Percentiles rank a stretch among this genome's conserved stretches.
Conservation (phyloP, 2,113 vertebrate genomes). For the Mirza zaza region DNA sequence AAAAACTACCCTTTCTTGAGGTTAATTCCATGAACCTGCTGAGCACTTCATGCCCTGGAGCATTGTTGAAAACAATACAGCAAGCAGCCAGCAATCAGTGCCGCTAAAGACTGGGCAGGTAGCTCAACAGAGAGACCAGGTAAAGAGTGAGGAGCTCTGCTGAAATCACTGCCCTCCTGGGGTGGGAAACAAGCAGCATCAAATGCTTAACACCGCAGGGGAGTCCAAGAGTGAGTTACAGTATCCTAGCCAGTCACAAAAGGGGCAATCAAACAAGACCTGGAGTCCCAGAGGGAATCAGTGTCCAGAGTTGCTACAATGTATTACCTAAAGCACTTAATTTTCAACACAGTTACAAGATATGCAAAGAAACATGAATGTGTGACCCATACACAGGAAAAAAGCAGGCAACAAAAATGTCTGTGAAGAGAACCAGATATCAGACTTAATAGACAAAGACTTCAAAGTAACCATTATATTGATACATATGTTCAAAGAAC, state of each 20-base stretch:
- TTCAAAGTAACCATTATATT: not conserved
- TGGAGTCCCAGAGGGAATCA: not conserved
- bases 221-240: not conserved
- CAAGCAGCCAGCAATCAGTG: not conserved
- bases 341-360: not conserved
- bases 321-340: not conserved
- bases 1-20: not conserved
- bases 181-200: not conserved
- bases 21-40: not conserved
- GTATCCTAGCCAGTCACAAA: not conserved
- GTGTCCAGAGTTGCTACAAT: not conserved
- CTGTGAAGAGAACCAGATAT: not conserved
- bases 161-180: not conserved
- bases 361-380: not conserved
- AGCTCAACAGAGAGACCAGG: not conserved
- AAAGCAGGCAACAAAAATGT: not conserved
- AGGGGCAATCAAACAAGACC: not conserved
- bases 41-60: not conserved
- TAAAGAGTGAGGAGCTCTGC: not conserved
- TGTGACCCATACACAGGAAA: not conserved
- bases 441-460: not conserved
- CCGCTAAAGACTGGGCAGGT: not conserved
- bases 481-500: not conserved
- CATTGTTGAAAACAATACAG: not conserved
- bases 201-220: not conserved